Conservation (phyloP, 2,888 invertebrate genomes). For the Eristalinus sepulchralis region DNA sequence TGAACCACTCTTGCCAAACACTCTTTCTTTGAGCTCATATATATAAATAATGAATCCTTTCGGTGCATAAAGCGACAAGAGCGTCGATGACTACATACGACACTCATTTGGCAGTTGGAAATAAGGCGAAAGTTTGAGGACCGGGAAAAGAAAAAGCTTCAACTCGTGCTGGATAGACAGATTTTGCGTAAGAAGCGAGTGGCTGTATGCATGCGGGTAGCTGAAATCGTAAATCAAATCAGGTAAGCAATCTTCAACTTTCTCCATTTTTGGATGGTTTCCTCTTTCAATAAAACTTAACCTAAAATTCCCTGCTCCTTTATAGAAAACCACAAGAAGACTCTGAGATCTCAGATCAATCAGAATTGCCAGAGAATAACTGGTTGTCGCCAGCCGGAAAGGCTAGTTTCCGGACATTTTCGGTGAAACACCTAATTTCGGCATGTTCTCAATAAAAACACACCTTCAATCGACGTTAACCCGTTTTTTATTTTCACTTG, state of each 20-base stretch:
- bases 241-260: constrained; percentile 78
- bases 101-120: constrained; percentile 93
- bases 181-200: constrained; percentile 93
- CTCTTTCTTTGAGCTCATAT: too few species aligned
- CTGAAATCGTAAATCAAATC: constrained; percentile 86
- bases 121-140: constrained; percentile 93
- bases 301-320: background rate
- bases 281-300: too few species aligned
- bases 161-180: constrained; percentile 90
- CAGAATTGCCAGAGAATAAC: constrained; percentile 89
- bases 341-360: constrained; percentile 90
- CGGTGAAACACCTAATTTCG: constrained; percentile 95
- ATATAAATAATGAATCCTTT: too few species aligned
- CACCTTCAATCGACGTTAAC: background rate
- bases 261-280: background rate
- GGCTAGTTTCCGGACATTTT: constrained; percentile 99
- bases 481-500: background rate
- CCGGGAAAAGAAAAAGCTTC: constrained; percentile 85
- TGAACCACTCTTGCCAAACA: too few species aligned
- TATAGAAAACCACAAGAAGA: constrained; percentile 94
- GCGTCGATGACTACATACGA: constrained; percentile 93
- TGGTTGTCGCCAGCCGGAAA: constrained; percentile 90
- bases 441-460: constrained; percentile 82
- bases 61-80: constrained; percentile 88
- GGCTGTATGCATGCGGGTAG: constrained; percentile 87